Conservation (phyloP, 2,888 invertebrate genomes). For the Amphipoea lucens region DNA sequence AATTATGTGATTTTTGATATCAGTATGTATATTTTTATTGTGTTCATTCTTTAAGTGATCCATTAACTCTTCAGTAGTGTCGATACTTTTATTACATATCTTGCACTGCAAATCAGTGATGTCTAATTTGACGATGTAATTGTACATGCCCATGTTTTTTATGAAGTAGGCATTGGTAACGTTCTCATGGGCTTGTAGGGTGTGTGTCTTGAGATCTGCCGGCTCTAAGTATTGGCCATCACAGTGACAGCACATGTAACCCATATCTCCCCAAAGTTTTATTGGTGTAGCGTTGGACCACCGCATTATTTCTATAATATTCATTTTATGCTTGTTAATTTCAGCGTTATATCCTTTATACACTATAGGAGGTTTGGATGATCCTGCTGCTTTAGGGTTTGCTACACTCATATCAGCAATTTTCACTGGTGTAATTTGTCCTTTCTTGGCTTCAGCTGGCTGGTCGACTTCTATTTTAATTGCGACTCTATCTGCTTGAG, state of each 20-base stretch:
- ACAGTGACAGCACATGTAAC: conserved; percentile 77
- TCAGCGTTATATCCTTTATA: conserved; percentile 37
- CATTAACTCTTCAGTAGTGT: conserved; percentile 66
- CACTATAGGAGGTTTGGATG: not conserved
- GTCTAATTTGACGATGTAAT: conserved; percentile 70
- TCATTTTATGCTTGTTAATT: conserved; percentile 71
- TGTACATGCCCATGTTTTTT: conserved; percentile 52
- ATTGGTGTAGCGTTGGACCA: conserved; percentile 80
- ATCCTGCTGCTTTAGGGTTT: not conserved
- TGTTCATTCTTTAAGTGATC: conserved; percentile 71
- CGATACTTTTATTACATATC: conserved; percentile 65
- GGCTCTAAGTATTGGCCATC: conserved; percentile 64
- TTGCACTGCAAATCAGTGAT: conserved; percentile 74
- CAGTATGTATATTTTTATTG: conserved; percentile 65
- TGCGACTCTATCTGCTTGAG: conserved; percentile 63
- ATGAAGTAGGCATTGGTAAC: conserved; percentile 61
- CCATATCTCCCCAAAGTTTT: conserved; percentile 67
- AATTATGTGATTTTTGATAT: conserved; percentile 74
- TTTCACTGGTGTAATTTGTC: conserved; percentile 33
- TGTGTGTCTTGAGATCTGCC: conserved; percentile 75
- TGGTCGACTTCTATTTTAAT: conserved; percentile 20
- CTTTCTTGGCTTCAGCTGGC: not conserved
- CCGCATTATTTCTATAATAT: conserved; percentile 72
- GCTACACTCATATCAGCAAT: conserved; percentile 45
- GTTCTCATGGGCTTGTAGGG: conserved; percentile 65